Percentiles rank a stretch among this genome's conserved stretches.
Conservation (phyloP, 2,113 vertebrate species). For the Carassius carassius region DNA sequence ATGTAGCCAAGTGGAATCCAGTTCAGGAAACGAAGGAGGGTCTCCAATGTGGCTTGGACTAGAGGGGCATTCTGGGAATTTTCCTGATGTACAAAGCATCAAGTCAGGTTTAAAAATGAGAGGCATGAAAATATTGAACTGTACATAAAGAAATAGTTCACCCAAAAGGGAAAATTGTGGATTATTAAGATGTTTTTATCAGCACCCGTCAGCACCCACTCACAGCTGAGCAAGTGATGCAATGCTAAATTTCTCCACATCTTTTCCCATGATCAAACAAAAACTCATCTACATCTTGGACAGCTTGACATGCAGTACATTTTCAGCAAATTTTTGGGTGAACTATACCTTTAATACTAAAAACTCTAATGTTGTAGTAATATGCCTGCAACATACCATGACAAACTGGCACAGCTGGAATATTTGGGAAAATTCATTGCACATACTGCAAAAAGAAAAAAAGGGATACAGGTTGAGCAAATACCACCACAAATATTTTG, state of each 20-base stretch:
- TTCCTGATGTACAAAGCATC: conserved; percentile 75
- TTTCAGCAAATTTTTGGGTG: too few species aligned
- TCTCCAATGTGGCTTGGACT: conserved; percentile 95
- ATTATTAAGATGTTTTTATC: too few species aligned
- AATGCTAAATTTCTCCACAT: too few species aligned
- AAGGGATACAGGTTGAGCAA: neutral
- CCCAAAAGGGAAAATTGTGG: neutral
- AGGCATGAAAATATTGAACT: neutral
- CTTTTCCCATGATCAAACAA: too few species aligned
- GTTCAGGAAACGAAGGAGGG: conserved; percentile 92
- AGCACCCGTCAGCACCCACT: too few species aligned
- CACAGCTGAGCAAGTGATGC: too few species aligned
- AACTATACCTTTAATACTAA: too few species aligned
- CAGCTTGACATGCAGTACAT: too few species aligned
- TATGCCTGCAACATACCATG: conserved; percentile 81
- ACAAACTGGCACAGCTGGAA: conserved; percentile 98
- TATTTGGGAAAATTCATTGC: conserved; percentile 97
- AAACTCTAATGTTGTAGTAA: neutral
- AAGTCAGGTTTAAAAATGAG: neutral
- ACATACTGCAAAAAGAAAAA: conserved; percentile 82
- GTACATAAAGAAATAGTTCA: neutral
- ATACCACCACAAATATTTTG: neutral
- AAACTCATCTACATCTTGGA: too few species aligned
- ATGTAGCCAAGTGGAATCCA: conserved; percentile 98
- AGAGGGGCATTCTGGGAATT: conserved; percentile 96